phyloP scores from a whole-genome alignment of 2,888 invertebrate genomes.

The Hemaris fuciformis region DNA sequence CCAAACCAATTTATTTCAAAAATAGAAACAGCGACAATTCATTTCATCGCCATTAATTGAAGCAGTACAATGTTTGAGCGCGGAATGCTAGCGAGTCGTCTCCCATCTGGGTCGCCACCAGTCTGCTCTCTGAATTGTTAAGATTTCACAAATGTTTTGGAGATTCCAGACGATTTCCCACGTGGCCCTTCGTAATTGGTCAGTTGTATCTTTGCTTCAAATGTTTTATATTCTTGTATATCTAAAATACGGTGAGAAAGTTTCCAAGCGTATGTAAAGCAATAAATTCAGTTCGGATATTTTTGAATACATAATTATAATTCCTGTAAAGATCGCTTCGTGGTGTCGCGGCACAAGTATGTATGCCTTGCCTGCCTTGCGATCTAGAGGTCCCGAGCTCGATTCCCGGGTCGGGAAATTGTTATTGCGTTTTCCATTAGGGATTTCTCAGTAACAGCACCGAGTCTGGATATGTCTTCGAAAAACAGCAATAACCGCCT shows the following conservation, averaged over 20 bases:
- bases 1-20: too few relatives aligned
- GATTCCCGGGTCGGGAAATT: too few relatives aligned
- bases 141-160: conserved; percentile 13
- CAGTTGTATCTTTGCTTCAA: background rate
- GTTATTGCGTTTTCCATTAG: too few relatives aligned
- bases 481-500: too few relatives aligned
- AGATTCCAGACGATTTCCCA: conserved; percentile 16
- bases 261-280: background rate
- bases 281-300: background rate
- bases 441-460: too few relatives aligned
- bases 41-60: background rate
- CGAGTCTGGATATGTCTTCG: too few relatives aligned
- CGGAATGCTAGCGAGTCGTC: background rate
- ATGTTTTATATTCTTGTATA: too few relatives aligned
- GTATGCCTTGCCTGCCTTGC: too few relatives aligned
- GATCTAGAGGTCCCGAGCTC: too few relatives aligned
- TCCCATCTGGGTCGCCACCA: background rate
- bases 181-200: conserved; percentile 16
- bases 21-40: background rate
- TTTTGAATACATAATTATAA: background rate
- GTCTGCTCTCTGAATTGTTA: conserved; percentile 15
- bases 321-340: background rate
- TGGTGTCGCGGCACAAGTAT: too few relatives aligned
- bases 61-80: background rate
- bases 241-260: background rate